Evolutionary conservation across 2,888 invertebrate genomes (phyloP).

Genomic region (Dryobota labecula): DNA sequence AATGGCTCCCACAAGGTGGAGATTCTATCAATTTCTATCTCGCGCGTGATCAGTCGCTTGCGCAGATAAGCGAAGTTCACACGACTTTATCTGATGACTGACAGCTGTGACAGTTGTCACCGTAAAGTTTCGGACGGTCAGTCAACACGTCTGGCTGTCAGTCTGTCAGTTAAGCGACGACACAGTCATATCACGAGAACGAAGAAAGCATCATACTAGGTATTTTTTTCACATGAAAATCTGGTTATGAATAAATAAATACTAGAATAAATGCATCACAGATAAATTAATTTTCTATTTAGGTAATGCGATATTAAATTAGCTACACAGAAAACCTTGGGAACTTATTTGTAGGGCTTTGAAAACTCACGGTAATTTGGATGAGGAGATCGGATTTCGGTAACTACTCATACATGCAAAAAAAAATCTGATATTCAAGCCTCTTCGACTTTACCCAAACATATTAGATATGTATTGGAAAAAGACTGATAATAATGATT

Average conservation of each 20-base stretch:
- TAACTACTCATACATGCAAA: not conserved
- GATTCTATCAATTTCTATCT: conserved; percentile 49
- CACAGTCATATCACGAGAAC: conserved; percentile 48
- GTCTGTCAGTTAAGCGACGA: conserved; percentile 51
- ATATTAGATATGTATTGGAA: no score
- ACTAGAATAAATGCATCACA: not conserved
- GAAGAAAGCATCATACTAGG: conserved; percentile 13
- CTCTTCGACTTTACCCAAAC: not conserved
- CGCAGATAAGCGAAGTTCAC: conserved; percentile 81
- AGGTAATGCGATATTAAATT: not conserved
- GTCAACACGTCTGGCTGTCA: conserved; percentile 72
- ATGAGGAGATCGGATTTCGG: not conserved
- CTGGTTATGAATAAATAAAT: not conserved
- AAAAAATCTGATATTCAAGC: not conserved
- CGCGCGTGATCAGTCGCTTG: conserved; percentile 65
- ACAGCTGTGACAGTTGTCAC: conserved; percentile 74
- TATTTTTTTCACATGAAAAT: conserved; percentile 30
- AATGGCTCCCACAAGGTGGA: conserved; percentile 49
- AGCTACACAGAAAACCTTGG: not conserved
- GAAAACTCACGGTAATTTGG: not conserved
- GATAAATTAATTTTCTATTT: not conserved
- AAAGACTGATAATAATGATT: not conserved
- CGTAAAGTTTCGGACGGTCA: conserved; percentile 69
- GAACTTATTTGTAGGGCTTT: conserved; percentile 1
- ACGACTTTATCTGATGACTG: conserved; percentile 79